A percentile compares a stretch with the other conserved stretches of the same genome.
These are phyloP conservation scores for Myiagra hebetior DNA, from an alignment of 2,113 vertebrate genomes.

Conservation along the genomic window DNA sequence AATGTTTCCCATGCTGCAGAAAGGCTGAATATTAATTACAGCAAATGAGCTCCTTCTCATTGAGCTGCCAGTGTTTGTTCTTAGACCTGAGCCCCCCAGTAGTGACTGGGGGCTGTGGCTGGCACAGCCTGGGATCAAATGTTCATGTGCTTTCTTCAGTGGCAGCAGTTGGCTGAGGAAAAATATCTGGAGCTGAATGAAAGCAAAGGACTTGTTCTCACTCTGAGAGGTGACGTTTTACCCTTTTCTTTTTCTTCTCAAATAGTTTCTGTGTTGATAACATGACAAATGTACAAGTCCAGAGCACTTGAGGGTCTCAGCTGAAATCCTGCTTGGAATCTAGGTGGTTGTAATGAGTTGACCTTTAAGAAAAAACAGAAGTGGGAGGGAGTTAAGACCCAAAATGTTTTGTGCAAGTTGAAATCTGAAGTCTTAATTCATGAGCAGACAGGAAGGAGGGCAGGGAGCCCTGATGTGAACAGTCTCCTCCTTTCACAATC, in stretches of 20 bases:
- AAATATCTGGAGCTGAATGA: not conserved
- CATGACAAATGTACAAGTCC: not conserved
- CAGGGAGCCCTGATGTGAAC: not conserved
- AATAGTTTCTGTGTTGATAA: not conserved
- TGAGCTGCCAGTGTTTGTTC: not conserved
- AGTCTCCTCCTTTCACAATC: not conserved
- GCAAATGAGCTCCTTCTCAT: not conserved
- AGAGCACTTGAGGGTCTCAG: not conserved
- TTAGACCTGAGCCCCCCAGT: not conserved
- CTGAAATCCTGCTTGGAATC: not conserved
- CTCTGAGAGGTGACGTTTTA: not conserved
- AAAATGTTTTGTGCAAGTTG: not conserved
- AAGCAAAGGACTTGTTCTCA: not conserved
- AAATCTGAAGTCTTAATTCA: not conserved
- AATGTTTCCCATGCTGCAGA: not conserved
- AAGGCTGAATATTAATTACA: constrained; percentile 16
- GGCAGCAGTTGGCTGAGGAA: not conserved
- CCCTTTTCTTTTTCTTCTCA: not conserved
- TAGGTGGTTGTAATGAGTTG: not conserved
- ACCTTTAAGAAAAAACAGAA: not conserved
- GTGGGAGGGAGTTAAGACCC: not conserved
- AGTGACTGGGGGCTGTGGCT: not conserved
- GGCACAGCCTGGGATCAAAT: not conserved
- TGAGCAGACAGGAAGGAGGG: not conserved
- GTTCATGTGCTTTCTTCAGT: not conserved